Conservation (phyloP, 2,113 vertebrate species). For the Hirundichthys speculiger region DNA sequence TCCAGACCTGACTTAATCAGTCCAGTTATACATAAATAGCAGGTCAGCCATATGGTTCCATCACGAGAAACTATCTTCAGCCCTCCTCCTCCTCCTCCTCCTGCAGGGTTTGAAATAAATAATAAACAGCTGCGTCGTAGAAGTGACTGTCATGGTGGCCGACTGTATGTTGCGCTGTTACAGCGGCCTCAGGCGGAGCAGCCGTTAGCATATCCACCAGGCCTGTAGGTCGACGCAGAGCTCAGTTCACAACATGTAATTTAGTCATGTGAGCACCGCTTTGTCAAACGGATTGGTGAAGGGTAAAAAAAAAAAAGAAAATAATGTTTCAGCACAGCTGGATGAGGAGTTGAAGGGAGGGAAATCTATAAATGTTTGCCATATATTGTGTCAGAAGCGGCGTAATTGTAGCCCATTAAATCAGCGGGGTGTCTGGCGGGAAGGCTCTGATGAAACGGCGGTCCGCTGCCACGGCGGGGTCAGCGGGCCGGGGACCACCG, state of each 20-base stretch:
- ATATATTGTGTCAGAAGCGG: conserved; percentile 69
- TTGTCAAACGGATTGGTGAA: conserved; percentile 26
- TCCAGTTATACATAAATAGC: conserved; percentile 72
- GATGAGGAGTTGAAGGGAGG: conserved; percentile 49
- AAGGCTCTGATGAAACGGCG: conserved; percentile 58
- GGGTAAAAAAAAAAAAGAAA: background rate
- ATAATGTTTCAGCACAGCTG: conserved; percentile 15
- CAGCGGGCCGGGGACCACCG: conserved; percentile 62
- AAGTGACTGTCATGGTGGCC: background rate
- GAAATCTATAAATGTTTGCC: conserved; percentile 70
- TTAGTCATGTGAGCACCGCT: conserved; percentile 21
- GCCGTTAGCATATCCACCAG: conserved; percentile 17
- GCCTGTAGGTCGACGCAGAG: conserved; percentile 8
- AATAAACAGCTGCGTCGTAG: conserved; percentile 19
- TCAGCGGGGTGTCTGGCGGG: conserved; percentile 60
- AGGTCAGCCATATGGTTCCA: conserved; percentile 62
- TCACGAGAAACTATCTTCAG: conserved; percentile 6
- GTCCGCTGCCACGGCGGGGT: conserved; percentile 56
- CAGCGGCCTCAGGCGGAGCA: conserved; percentile 16
- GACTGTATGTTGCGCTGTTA: background rate
- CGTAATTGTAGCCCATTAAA: conserved; percentile 74
- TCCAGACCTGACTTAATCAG: conserved; percentile 73
- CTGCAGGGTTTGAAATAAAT: conserved; percentile 16
- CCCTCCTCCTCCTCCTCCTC: background rate
- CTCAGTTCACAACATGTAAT: conserved; percentile 46